phyloP scores from a whole-genome alignment of 2,113 vertebrate species.

The Macaca nemestrina region DNA sequence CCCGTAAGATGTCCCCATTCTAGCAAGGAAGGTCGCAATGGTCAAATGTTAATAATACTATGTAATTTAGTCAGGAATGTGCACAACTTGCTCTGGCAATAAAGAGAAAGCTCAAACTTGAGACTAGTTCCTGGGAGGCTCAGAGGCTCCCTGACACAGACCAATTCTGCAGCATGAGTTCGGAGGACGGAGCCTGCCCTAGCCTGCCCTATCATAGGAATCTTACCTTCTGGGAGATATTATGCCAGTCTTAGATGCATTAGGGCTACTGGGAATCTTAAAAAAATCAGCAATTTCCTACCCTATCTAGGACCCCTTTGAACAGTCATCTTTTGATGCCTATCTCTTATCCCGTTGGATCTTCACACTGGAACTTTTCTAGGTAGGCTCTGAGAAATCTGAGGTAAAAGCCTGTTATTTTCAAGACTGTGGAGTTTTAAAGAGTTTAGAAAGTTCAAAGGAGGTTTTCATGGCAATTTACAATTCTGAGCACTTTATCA shows the following conservation, averaged over 20 bases:
- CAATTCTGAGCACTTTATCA: constrained; percentile 43
- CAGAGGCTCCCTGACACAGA: neutral
- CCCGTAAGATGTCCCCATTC: neutral
- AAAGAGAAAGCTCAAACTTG: neutral
- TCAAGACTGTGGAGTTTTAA: constrained; percentile 12
- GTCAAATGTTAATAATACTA: neutral
- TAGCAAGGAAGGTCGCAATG: neutral
- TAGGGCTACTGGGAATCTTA: neutral
- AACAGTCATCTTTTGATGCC: neutral
- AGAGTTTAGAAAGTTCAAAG: constrained; percentile 44
- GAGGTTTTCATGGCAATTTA: constrained; percentile 39
- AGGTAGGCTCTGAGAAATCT: neutral
- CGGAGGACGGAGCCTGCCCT: neutral
- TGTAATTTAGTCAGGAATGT: neutral
- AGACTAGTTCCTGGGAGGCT: neutral
- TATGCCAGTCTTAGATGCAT: neutral
- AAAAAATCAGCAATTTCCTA: neutral
- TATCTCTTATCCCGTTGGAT: neutral
- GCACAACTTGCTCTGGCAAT: neutral
- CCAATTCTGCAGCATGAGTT: neutral
- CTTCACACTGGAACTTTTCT: neutral
- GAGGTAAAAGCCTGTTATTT: neutral
- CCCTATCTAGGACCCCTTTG: neutral
- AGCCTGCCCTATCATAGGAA: neutral
- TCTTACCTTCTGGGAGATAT: neutral